Base-by-base conservation (phyloP, 2,888 invertebrate genomes). In the Drosophila falleni region DNA sequence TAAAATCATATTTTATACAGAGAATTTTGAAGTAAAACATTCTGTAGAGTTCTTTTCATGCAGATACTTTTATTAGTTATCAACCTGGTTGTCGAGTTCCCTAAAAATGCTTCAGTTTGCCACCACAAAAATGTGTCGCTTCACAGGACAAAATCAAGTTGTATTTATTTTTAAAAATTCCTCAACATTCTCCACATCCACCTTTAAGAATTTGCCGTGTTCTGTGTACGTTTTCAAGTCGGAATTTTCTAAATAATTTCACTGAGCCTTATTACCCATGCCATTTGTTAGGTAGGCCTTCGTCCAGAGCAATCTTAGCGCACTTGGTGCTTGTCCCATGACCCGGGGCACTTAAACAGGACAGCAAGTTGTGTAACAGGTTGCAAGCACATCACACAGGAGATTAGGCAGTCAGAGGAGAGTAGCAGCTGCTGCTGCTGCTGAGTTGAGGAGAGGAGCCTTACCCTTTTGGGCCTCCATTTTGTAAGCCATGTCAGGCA, bases 401-500 rank as follows among this genome's bases (percentile, higher is more conserved):
- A 82, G 88, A 85, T 85, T 85, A 85, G 86, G 74, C 83, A 80
- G 78, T 54, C 72, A 77, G 80, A 68, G 62, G 29, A 65, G 60
- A 64, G 71, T 67, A 74, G 56, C 86, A 85, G 72, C 77, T 79
- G 81, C 67, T 78, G 71, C 69, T 71, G 71, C 62, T 31, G 29
- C 50, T 41, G 76, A 55, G 29, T 50, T 56, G 51, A 56, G 35
- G 39, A 59, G 59, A 60, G 62, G 39, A 49, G 79, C 44, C 63
- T 74, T 81, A 79, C 85, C 87, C 87, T 73, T 87, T 79, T 70
- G 56, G 78, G 73, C 82, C 87, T 80, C 67, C 73, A 78, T 83
- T 83, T 82, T 78, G 81, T 82, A 82, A 82, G 82, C 87, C 81
- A 62, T 79, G 85, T 83, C 81, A 87, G 85, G 67, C 81, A 77